A percentile compares a stretch with the other conserved stretches of the same genome.
phyloP scores from a whole-genome alignment of 2,797 vertebrate genomes.

The Borostomias antarcticus region DNA sequence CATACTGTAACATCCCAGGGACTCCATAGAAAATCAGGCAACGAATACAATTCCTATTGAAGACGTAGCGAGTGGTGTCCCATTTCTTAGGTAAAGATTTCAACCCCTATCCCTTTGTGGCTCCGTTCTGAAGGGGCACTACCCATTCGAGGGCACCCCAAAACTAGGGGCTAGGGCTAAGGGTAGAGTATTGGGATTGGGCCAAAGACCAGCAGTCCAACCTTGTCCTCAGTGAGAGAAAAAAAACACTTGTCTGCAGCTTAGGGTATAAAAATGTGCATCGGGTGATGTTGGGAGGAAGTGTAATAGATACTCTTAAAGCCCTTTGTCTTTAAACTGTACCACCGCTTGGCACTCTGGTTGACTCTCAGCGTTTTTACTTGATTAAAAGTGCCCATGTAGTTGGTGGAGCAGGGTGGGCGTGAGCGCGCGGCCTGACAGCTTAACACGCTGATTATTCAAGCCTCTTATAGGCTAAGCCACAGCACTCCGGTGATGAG shows the following conservation, averaged over 20 bases:
- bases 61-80: too few species aligned
- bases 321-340: too few species aligned
- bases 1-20: too few species aligned
- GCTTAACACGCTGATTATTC: constrained; percentile 83
- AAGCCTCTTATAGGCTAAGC: constrained; percentile 83
- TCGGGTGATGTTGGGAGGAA: constrained; percentile 67
- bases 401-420: constrained; percentile 73
- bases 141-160: too few species aligned
- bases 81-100: too few species aligned
- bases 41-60: too few species aligned
- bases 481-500: constrained; percentile 73
- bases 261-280: constrained; percentile 42
- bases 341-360: constrained; percentile 57
- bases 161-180: too few species aligned
- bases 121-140: too few species aligned
- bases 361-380: constrained; percentile 69
- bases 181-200: too few species aligned
- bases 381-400: constrained; percentile 75
- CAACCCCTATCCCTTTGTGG: too few species aligned
- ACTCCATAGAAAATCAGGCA: too few species aligned
- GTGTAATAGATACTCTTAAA: constrained; percentile 68
- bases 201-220: background rate
- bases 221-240: constrained; percentile 33
- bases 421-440: constrained; percentile 70
- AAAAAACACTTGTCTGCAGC: constrained; percentile 38